phyloP scores from a whole-genome alignment of 64 coral and sea anemone species.

The Anthopleura sola region DNA sequence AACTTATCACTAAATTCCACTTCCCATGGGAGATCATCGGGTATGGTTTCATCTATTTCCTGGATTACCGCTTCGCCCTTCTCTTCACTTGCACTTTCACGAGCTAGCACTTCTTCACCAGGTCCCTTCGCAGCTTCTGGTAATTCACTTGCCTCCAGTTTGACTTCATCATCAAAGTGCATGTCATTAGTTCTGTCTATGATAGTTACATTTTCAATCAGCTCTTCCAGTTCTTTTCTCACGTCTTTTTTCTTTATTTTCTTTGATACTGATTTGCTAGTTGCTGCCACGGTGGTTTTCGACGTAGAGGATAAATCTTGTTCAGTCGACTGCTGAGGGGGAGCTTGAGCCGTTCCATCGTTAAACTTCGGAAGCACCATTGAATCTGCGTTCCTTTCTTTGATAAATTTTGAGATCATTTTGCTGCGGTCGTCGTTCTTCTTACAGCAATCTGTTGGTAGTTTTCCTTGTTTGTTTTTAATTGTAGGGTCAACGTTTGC shows the following conservation, averaged over 20 bases:
- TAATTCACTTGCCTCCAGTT: neutral
- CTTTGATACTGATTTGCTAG: neutral
- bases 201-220: conserved; percentile 2
- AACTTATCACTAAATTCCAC: conserved; percentile 65
- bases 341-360: neutral
- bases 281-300: neutral
- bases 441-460: conserved; percentile 27
- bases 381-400: neutral
- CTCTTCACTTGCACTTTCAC: neutral
- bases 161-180: neutral
- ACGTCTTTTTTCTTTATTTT: neutral
- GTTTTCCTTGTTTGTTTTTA: conserved; percentile 33
- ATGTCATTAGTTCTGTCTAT: neutral
- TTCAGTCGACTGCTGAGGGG: neutral
- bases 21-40: conserved; percentile 49
- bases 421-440: neutral
- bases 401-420: neutral
- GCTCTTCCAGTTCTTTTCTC: neutral
- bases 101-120: neutral
- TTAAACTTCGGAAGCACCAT: no score
- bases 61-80: neutral
- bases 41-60: neutral
- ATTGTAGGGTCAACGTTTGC: conserved; percentile 56
- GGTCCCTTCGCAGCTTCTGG: neutral
- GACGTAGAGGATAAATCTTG: neutral